Base-by-base conservation (phyloP, 2,888 invertebrate species). In the Chloromyia formosa region DNA sequence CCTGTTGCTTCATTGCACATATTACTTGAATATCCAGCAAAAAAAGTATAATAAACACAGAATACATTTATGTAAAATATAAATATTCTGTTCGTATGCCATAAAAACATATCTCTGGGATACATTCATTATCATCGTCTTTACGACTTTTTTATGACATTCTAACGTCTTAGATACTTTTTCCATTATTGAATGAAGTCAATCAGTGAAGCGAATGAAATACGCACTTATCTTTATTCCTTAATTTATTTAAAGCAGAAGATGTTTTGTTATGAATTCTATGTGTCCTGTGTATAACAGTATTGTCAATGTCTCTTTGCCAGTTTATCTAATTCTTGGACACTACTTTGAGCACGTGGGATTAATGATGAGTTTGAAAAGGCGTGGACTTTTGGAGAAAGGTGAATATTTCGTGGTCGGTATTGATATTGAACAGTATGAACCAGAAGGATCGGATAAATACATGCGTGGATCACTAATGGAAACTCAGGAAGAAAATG, bases 401-500 rank as follows among this genome's bases (percentile, higher is more conserved):
- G 92, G 96, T n/a, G 94, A 96, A 82, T 97, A 97, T 83, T 96
- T 95, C 83, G 96, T 95, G 0, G 92, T 97, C 22, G 97, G 97
- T 4, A 94, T 97, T 5, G 94, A 95, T 81, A 91, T 95, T 14
- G 94, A 95, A 79, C 93, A 95, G 80, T 97, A 96, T 85, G 93
- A 95, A 81, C 86, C 89, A 1, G 88, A 89, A 22, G 89, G 91
- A 75, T 94, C 96, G 0, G 89, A 90, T 64, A 91, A 92, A 79
- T 96, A 96, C 85, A 87, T 96, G 23, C 88, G 91, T 69, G 95
- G 94, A 12, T 88, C 94, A 1, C 86, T 94, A 45, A 87, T 90
- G 69, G 91, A 91, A 64, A 81, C 81, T 75, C 81, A 80, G 56
- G 81, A 91, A 62, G 86, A 89, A 0, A 85, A 88, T 40, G 89